phyloP scores from a whole-genome alignment of 2,797 vertebrate genomes.

The Scarus forsteni region DNA sequence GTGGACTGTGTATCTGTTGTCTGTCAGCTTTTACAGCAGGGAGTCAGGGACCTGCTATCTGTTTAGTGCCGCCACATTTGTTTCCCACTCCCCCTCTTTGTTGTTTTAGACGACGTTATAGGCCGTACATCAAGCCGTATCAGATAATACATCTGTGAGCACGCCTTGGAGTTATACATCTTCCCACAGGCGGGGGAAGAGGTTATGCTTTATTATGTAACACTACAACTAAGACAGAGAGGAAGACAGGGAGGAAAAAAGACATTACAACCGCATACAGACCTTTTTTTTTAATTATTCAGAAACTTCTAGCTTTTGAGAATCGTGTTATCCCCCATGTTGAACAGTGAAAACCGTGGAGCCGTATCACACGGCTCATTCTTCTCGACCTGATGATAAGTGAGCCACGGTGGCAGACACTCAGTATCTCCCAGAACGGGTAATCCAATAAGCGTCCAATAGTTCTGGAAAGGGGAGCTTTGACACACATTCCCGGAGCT shows the following conservation, averaged over 20 bases:
- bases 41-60: constrained; percentile 52
- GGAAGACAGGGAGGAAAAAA: neutral
- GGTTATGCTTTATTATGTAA: constrained; percentile 15
- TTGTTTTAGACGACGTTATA: constrained; percentile 58
- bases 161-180: constrained; percentile 23
- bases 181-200: neutral
- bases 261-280: neutral
- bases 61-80: constrained; percentile 48
- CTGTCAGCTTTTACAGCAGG: constrained; percentile 61
- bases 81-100: constrained; percentile 5
- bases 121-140: constrained; percentile 45
- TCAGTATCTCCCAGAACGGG: constrained; percentile 36
- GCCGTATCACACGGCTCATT: constrained; percentile 20
- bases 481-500: neutral
- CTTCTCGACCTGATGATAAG: constrained; percentile 19
- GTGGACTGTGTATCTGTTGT: constrained; percentile 6
- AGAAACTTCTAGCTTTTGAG: neutral
- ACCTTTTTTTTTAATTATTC: constrained; percentile 19
- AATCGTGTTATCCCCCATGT: neutral
- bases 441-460: constrained; percentile 56
- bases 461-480: constrained; percentile 18
- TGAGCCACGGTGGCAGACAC: constrained; percentile 35
- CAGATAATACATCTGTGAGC: constrained; percentile 25
- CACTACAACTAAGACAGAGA: neutral
- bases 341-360: neutral